Evolutionary conservation across 2,113 vertebrate species (phyloP).

Genomic region (Thomomys bottae): DNA sequence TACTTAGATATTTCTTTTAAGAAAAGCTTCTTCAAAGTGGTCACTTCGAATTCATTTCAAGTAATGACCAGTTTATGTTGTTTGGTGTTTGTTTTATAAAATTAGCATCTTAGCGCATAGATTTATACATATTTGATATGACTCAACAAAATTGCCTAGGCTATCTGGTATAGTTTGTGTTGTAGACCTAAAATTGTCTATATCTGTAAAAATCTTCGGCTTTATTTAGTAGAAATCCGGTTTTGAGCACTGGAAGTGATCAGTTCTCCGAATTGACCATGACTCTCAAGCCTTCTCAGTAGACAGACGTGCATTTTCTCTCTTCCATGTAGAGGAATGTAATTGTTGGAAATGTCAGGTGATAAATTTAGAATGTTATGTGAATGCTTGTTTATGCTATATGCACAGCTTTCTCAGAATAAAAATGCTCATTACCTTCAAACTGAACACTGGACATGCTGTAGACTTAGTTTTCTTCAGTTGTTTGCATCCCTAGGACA

Average conservation of each 20-base stretch:
- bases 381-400: not conserved
- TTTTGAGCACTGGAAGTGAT: not conserved
- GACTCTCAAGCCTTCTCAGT: not conserved
- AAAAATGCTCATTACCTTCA: not conserved
- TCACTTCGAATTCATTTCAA: not conserved
- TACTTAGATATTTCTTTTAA: conserved; percentile 26
- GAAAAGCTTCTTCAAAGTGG: not conserved
- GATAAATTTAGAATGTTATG: not conserved
- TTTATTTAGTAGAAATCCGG: not conserved
- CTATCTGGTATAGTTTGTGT: not conserved
- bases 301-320: not conserved
- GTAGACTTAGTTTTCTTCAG: not conserved
- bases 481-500: not conserved
- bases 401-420: not conserved
- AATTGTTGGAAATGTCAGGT: not conserved
- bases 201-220: not conserved
- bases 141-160: not conserved
- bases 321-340: not conserved
- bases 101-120: not conserved
- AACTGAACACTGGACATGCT: not conserved
- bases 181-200: not conserved
- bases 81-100: conserved; percentile 9
- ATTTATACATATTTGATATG: not conserved
- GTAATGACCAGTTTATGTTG: not conserved
- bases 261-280: not conserved